Base-by-base conservation (phyloP, 2,113 vertebrate genomes). In the Cnemophilus loriae region DNA sequence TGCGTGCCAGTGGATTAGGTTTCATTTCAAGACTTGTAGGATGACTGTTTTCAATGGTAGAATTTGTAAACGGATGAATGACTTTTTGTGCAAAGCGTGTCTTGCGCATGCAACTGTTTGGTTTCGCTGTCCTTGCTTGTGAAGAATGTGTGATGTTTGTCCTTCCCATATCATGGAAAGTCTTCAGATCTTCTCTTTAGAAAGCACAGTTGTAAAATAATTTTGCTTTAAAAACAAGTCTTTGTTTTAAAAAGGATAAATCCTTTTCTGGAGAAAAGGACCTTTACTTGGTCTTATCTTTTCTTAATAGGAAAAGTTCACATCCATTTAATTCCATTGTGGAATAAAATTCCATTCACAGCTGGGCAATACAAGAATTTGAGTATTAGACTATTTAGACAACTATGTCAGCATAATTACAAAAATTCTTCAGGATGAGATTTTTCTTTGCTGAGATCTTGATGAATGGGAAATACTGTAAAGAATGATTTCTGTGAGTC, bases 351-450 rank as follows among this genome's bases (percentile, higher is more conserved):
- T 75, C 22, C 30, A 30, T 69, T 85, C 57, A 50, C 26, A 69
- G 17, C 63, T 76, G 41, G 26, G 30, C 13, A 24, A 13, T 90
- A 46, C 35, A 59, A 53, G 32, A 91, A 35, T 77, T 59, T 69
- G 46, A 80, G 42, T 83, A 55, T 87, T 87, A 68, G 65, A 53
- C 19, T 76, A 15, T 89, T 89, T 84, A 69, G 73, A 89, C 57
- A 83, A 37, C 44, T 87, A 2, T 74, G 61, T 75, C 63, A 52
- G 27, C 27, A 26, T 68, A 93, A 63, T 91, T 88, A 59, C 27
- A 77, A 63, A 73, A 83, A 44, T 73, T 81, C 55, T 83, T 87
- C 21, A 17, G 32, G 53, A 39, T 35, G 42, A 76, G 32, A 35
- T 67, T 76, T 84, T 87, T 59, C 18, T 74, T 90, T 77, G 21